Evolutionary conservation across 2,797 vertebrate genomes (phyloP).

Genomic region (Ptychobarbus kaznakovi): DNA sequence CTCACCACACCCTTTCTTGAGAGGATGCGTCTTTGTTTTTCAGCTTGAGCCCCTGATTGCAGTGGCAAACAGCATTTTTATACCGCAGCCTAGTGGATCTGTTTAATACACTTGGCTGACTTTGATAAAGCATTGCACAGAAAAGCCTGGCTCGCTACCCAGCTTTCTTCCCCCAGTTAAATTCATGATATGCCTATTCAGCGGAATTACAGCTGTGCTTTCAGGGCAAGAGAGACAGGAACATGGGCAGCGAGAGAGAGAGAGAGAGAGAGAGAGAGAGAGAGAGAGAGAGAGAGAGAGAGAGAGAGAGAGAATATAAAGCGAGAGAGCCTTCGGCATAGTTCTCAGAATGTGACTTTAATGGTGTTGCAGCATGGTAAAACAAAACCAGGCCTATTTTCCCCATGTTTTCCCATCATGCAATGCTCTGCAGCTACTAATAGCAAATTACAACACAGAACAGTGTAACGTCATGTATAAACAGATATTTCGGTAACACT

Average conservation of each 20-base stretch:
- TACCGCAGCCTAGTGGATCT: conserved; percentile 58
- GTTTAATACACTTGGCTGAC: conserved; percentile 69
- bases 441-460: conserved; percentile 13
- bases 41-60: conserved; percentile 25
- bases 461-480: background rate
- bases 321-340: conserved; percentile 48
- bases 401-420: conserved; percentile 39
- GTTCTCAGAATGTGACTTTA: conserved; percentile 46
- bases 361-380: conserved; percentile 35
- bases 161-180: conserved; percentile 59
- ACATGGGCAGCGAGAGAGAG: conserved; percentile 28
- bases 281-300: conserved; percentile 21
- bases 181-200: conserved; percentile 72
- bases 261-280: conserved; percentile 31
- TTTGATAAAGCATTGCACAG: conserved; percentile 71
- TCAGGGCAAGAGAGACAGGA: conserved; percentile 46
- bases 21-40: conserved; percentile 17
- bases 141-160: conserved; percentile 64
- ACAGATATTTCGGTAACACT: background rate
- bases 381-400: conserved; percentile 25
- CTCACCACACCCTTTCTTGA: background rate
- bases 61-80: conserved; percentile 34
- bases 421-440: conserved; percentile 8
- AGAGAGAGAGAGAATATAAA: conserved; percentile 17
- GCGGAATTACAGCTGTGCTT: conserved; percentile 64